A percentile compares a stretch with the other conserved stretches of the same genome.
Conservation (phyloP, 2,797 vertebrate species). For the Hapalemur alaotrensis region DNA sequence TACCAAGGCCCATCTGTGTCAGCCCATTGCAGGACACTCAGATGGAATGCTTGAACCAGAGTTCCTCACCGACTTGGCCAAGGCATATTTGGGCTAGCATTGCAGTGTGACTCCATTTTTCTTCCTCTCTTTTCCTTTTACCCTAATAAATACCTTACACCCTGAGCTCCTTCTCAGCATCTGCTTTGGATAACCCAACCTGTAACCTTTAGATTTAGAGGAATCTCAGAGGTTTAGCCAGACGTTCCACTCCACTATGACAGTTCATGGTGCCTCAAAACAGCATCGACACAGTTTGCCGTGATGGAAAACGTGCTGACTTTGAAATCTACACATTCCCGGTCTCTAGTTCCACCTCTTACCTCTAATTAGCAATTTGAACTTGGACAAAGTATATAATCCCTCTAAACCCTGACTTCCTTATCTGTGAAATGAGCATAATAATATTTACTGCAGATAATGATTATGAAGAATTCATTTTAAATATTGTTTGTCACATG, state of each 20-base stretch:
- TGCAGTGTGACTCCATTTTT: not conserved
- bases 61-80: not conserved
- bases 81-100: not conserved
- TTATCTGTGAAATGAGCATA: not conserved
- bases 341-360: not conserved
- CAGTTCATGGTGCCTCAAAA: not conserved
- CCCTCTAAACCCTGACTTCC: not conserved
- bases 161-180: not conserved
- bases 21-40: not conserved
- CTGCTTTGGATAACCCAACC: not conserved
- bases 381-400: not conserved
- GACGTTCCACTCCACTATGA: not conserved
- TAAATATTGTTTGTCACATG: not conserved
- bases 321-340: not conserved
- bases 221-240: not conserved
- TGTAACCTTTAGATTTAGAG: not conserved
- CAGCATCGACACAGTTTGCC: not conserved
- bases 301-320: not conserved
- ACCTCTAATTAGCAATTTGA: not conserved
- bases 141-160: not conserved
- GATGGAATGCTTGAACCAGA: not conserved
- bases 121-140: slow-evolving; percentile 13
- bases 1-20: not conserved
- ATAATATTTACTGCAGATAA: not conserved
- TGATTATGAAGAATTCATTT: not conserved